Evolutionary conservation across 2,888 invertebrate genomes (phyloP).

Genomic region (Amiota mariae): DNA sequence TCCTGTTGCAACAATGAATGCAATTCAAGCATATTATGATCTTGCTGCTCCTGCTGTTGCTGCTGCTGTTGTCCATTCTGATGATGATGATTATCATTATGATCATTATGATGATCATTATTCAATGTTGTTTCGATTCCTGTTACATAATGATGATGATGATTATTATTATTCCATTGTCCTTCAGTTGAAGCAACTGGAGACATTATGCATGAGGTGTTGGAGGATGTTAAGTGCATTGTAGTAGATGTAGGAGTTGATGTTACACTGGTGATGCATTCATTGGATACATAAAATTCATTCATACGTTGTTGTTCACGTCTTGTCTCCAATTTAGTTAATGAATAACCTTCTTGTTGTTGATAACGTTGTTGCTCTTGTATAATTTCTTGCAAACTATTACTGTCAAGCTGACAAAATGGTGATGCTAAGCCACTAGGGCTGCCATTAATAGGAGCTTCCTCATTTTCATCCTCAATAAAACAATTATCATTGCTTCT

Average conservation of each 20-base stretch:
- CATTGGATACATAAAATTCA: conserved; percentile 26
- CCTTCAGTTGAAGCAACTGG: not conserved
- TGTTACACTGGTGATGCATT: conserved; percentile 34
- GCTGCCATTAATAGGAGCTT: conserved; percentile 20
- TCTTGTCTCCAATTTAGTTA: conserved; percentile 71
- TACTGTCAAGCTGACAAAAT: conserved; percentile 44
- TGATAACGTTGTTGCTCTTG: conserved; percentile 70
- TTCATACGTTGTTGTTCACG: conserved; percentile 58
- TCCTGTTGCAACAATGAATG: conserved; percentile 67
- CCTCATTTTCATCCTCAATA: too few species aligned
- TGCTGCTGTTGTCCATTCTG: conserved; percentile 1
- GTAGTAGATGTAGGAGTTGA: too few species aligned
- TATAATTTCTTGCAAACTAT: conserved; percentile 61
- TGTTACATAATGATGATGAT: conserved; percentile 17
- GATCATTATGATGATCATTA: not conserved
- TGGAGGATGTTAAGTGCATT: too few species aligned
- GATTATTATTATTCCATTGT: not conserved
- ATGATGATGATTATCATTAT: not conserved
- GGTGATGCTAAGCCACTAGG: not conserved
- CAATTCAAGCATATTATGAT: conserved; percentile 52
- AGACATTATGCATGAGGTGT: conserved; percentile 29
- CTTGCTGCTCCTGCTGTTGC: conserved; percentile 31
- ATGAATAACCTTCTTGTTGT: conserved; percentile 71
- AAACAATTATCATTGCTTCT: too few species aligned
- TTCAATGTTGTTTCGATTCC: conserved; percentile 39